phyloP scores from a whole-genome alignment of 2,113 vertebrate genomes.

The Mormoops blainvillei region DNA sequence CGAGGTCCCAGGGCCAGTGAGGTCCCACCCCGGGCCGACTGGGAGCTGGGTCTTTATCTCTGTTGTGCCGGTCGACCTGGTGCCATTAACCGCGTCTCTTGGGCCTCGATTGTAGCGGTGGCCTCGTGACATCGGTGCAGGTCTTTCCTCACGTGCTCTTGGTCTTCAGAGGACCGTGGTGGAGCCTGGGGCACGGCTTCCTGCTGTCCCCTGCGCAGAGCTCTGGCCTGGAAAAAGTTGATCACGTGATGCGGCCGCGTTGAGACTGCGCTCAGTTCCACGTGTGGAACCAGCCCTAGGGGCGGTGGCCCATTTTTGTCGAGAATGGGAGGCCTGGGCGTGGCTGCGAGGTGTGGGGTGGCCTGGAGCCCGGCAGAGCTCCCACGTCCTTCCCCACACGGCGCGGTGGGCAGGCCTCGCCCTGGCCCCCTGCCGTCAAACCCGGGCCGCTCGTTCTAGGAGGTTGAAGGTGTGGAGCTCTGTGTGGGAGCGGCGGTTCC shows the following conservation, averaged over 20 bases:
- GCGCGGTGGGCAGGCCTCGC: neutral
- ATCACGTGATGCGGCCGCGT: neutral
- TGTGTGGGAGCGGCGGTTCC: neutral
- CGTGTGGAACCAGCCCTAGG: neutral
- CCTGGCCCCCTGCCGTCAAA: neutral
- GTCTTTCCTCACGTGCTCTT: neutral
- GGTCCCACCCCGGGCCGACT: too few species aligned
- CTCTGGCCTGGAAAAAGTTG: neutral
- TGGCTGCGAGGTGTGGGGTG: neutral
- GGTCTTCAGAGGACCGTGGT: neutral
- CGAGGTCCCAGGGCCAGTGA: too few species aligned
- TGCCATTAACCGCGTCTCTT: accelerated
- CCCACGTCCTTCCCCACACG: accelerated
- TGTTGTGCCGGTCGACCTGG: neutral
- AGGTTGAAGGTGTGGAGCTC: neutral
- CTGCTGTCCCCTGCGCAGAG: accelerated
- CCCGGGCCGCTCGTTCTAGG: neutral
- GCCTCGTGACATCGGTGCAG: neutral
- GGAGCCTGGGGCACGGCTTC: neutral
- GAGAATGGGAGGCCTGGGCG: accelerated
- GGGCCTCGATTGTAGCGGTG: neutral
- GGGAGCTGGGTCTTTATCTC: neutral
- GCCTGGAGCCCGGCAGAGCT: neutral
- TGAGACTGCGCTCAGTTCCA: neutral
- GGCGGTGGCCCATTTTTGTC: neutral